A percentile compares a stretch with the other conserved stretches of the same genome.
Evolutionary conservation across 2,797 vertebrate species (phyloP).

Genomic region (Epinephelus awoara): DNA sequence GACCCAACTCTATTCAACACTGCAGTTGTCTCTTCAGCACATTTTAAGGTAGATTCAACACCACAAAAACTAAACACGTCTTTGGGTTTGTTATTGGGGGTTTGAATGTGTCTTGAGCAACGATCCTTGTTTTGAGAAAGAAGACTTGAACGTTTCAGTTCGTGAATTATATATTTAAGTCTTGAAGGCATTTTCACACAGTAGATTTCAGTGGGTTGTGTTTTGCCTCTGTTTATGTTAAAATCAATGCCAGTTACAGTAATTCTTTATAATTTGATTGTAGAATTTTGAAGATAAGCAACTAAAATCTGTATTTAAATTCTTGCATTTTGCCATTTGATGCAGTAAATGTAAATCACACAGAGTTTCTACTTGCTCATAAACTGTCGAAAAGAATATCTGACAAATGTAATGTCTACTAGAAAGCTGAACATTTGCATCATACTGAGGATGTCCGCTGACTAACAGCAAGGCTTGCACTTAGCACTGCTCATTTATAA

Average conservation of each 20-base stretch:
- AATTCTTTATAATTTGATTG: background rate
- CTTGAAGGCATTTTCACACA: background rate
- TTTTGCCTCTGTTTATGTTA: background rate
- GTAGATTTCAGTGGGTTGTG: background rate
- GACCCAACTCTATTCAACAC: constrained; percentile 78
- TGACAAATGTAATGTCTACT: background rate
- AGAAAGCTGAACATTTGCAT: constrained; percentile 27
- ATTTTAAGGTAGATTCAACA: constrained; percentile 59
- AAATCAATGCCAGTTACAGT: background rate
- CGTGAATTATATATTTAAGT: background rate
- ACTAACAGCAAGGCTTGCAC: constrained; percentile 39
- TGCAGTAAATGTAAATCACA: constrained; percentile 9
- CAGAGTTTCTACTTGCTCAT: background rate
- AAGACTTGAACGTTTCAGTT: background rate
- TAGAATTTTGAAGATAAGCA: background rate
- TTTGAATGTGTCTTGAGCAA: constrained; percentile 16
- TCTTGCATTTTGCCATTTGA: background rate
- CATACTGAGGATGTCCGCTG: constrained; percentile 34
- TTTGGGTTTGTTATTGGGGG: constrained; percentile 14
- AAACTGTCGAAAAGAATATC: constrained; percentile 8
- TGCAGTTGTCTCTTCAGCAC: constrained; percentile 62
- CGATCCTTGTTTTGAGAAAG: background rate
- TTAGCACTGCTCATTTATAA: constrained; percentile 68
- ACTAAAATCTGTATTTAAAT: constrained; percentile 1
- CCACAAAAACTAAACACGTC: constrained; percentile 40